phyloP scores from a whole-genome alignment of 2,797 vertebrate species.

The Selene dorsalis region DNA sequence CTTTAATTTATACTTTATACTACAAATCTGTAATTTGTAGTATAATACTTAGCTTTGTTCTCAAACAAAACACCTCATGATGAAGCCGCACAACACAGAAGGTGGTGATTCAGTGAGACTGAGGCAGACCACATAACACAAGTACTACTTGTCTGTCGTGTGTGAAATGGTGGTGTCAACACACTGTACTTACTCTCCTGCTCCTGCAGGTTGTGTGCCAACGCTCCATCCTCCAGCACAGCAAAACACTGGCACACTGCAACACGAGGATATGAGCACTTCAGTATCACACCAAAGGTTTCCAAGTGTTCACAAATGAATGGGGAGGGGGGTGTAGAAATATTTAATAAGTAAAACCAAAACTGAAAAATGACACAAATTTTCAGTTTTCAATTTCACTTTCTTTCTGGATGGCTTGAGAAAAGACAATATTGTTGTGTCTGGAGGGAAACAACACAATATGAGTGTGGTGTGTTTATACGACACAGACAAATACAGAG shows the following conservation, averaged over 20 bases:
- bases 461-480: constrained; percentile 27
- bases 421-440: constrained; percentile 19
- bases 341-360: too few species aligned
- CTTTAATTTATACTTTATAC: too few species aligned
- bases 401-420: not conserved
- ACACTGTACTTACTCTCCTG: constrained; percentile 83
- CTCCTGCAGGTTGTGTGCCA: constrained; percentile 86
- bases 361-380: not conserved
- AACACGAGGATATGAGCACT: constrained; percentile 57
- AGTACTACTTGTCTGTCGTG: not conserved
- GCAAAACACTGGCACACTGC: constrained; percentile 84
- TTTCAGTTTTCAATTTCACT: constrained; percentile 6
- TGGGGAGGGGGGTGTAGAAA: not conserved
- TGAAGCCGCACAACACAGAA: not conserved
- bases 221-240: constrained; percentile 81
- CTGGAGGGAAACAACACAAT: constrained; percentile 35
- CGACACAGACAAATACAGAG: constrained; percentile 28
- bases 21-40: not conserved
- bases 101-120: not conserved
- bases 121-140: not conserved
- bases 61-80: not conserved
- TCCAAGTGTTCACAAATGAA: constrained; percentile 10
- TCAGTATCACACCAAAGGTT: constrained; percentile 24
- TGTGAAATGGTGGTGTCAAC: not conserved
- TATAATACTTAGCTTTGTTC: not conserved